Evolutionary conservation across 2,113 vertebrate genomes (phyloP).

Genomic region (Apeltes quadracus): DNA sequence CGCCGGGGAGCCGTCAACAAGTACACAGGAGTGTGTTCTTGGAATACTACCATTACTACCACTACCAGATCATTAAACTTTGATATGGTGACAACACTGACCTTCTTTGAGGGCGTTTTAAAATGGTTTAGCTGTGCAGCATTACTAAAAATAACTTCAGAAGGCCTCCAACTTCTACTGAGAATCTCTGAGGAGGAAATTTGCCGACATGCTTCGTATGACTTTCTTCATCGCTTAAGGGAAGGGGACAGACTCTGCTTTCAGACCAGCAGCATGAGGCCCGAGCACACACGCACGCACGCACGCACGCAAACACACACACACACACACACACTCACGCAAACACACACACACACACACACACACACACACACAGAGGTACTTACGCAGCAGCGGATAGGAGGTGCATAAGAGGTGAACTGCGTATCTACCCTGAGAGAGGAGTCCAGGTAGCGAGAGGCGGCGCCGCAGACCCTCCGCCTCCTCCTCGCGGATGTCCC

Average conservation of each 20-base stretch:
- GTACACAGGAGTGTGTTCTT: too few species aligned
- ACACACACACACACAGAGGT: conserved; percentile 3
- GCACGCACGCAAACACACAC: too few species aligned
- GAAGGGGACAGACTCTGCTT: not conserved
- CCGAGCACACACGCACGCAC: conserved; percentile 5
- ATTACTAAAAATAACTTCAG: not conserved
- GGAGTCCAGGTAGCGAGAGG: conserved; percentile 93
- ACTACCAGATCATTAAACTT: too few species aligned
- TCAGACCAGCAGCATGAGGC: conserved; percentile 6
- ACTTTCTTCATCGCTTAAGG: not conserved
- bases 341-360: too few species aligned
- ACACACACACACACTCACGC: too few species aligned
- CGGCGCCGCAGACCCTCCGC: conserved; percentile 88
- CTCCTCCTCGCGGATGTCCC: conserved; percentile 95
- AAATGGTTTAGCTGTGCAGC: not conserved
- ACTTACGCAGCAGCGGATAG: conserved; percentile 76
- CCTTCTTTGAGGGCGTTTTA: too few species aligned
- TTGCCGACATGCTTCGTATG: not conserved
- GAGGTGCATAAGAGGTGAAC: conserved; percentile 78
- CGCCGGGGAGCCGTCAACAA: too few species aligned
- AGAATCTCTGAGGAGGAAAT: not conserved
- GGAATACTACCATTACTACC: too few species aligned
- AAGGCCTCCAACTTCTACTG: not conserved
- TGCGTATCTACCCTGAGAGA: conserved; percentile 93
- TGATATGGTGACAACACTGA: too few species aligned